These are phyloP conservation scores for Hyalella azteca DNA, from an alignment of 2,888 invertebrate genomes.

Conservation along the genomic window DNA sequence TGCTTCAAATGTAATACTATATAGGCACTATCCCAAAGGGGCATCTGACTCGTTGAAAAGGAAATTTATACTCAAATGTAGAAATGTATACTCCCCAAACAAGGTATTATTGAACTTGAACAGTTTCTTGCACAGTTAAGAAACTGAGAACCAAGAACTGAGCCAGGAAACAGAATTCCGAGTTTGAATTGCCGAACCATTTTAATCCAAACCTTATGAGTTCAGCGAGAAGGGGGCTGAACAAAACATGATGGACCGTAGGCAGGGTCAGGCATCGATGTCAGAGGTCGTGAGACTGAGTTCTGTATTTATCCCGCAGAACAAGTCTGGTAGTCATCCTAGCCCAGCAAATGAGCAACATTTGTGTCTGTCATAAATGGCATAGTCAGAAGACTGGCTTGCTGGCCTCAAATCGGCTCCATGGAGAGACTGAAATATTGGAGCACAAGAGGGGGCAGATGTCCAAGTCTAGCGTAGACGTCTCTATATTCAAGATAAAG, in stretches of 20 bases:
- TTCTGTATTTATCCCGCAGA: constrained; percentile 14
- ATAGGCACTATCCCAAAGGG: too few relatives aligned
- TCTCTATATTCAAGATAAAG: constrained; percentile 20
- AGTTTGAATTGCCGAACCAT: too few relatives aligned
- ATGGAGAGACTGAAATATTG: constrained; percentile 26
- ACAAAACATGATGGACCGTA: neutral
- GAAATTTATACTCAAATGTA: too few relatives aligned
- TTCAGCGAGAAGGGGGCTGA: neutral
- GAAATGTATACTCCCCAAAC: too few relatives aligned
- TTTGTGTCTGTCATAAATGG: constrained; percentile 38
- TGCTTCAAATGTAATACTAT: too few relatives aligned
- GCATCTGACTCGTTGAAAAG: too few relatives aligned
- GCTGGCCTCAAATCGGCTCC: neutral
- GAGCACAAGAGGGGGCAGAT: neutral
- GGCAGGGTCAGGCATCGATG: neutral
- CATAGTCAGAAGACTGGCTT: constrained; percentile 25
- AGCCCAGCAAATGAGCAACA: constrained; percentile 35
- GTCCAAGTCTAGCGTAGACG: neutral
- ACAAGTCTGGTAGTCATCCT: constrained; percentile 29
- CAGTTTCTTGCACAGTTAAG: too few relatives aligned
- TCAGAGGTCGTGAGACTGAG: constrained; percentile 11
- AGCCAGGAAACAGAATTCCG: too few relatives aligned
- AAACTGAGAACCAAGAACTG: too few relatives aligned
- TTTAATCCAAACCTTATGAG: neutral
- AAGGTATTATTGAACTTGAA: too few relatives aligned